These are phyloP conservation scores for Crotalus horridus DNA, from an alignment of 2,113 vertebrate genomes.

Conservation along the genomic window DNA sequence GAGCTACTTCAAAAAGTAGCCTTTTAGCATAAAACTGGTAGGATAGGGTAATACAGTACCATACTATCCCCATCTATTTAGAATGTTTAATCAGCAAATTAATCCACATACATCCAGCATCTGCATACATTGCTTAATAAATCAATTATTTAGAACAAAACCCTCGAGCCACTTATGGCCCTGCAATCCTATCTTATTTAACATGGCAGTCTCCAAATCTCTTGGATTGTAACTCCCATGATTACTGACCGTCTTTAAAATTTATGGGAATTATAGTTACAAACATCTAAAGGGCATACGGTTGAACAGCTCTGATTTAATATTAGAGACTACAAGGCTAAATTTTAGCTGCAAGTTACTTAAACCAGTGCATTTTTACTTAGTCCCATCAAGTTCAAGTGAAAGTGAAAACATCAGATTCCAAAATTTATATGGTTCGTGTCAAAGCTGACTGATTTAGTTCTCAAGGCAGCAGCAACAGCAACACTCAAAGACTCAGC, in stretches of 20 bases:
- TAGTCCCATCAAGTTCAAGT: not conserved
- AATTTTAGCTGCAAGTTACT: not conserved
- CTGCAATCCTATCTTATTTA: not conserved
- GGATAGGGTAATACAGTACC: slow-evolving; percentile 49
- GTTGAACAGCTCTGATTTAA: not conserved
- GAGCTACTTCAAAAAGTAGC: slow-evolving; percentile 29
- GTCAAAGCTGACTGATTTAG: slow-evolving; percentile 2
- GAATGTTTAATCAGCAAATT: slow-evolving; percentile 40
- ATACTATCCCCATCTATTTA: slow-evolving; percentile 54
- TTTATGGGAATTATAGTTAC: not conserved
- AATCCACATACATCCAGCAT: slow-evolving; percentile 30
- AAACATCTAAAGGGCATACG: not conserved
- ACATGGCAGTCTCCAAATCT: not conserved
- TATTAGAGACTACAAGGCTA: not conserved
- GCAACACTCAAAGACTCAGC: slow-evolving; percentile 20
- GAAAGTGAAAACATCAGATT: not conserved
- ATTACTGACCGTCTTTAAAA: not conserved
- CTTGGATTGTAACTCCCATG: not conserved
- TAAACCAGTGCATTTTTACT: not conserved
- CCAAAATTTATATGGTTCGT: not conserved
- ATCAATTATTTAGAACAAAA: slow-evolving; percentile 4
- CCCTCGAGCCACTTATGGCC: not conserved
- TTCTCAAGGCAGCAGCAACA: slow-evolving; percentile 43
- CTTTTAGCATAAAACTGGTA: slow-evolving; percentile 3
- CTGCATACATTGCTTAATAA: slow-evolving; percentile 33